These are phyloP conservation scores for Hesperia comma DNA, from an alignment of 2,888 invertebrate genomes.

Conservation along the genomic window DNA sequence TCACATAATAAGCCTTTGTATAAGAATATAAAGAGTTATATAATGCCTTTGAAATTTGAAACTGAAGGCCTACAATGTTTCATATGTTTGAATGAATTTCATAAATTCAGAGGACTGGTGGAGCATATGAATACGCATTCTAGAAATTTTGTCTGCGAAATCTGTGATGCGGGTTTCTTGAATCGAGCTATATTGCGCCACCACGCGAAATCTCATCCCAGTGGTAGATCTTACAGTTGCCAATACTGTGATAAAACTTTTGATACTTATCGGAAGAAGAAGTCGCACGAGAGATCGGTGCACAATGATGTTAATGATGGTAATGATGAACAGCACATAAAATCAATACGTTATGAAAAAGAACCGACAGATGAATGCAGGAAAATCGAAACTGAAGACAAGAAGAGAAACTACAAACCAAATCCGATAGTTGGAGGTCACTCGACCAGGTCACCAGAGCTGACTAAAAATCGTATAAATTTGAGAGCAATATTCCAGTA, in stretches of 20 bases:
- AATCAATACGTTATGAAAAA: too few species aligned
- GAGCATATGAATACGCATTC: slow-evolving; percentile 61
- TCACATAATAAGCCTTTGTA: slow-evolving; percentile 8
- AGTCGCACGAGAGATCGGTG: slow-evolving; percentile 65
- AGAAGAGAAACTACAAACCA: too few species aligned
- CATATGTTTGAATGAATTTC: slow-evolving; percentile 37
- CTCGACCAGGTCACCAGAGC: slow-evolving; percentile 18
- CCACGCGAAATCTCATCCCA: slow-evolving; percentile 47
- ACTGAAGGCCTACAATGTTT: slow-evolving; percentile 30
- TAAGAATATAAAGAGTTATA: slow-evolving; percentile 37
- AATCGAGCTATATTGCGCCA: slow-evolving; percentile 45
- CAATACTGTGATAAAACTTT: slow-evolving; percentile 55
- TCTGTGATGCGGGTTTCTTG: slow-evolving; percentile 53
- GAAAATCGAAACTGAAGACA: too few species aligned
- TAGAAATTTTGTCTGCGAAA: slow-evolving; percentile 53
- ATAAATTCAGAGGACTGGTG: slow-evolving; percentile 45
- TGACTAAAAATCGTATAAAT: slow-evolving; percentile 45
- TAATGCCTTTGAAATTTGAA: slow-evolving; percentile 40
- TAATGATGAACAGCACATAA: too few species aligned
- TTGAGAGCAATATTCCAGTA: slow-evolving; percentile 52
- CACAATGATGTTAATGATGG: too few species aligned
- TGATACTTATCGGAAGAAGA: slow-evolving; percentile 61
- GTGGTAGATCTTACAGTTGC: slow-evolving; percentile 53
- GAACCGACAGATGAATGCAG: too few species aligned
- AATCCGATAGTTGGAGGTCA: slow-evolving; percentile 6